Evolutionary conservation across 2,888 invertebrate genomes (phyloP).

Genomic region (Aleiodes leptofemur): DNA sequence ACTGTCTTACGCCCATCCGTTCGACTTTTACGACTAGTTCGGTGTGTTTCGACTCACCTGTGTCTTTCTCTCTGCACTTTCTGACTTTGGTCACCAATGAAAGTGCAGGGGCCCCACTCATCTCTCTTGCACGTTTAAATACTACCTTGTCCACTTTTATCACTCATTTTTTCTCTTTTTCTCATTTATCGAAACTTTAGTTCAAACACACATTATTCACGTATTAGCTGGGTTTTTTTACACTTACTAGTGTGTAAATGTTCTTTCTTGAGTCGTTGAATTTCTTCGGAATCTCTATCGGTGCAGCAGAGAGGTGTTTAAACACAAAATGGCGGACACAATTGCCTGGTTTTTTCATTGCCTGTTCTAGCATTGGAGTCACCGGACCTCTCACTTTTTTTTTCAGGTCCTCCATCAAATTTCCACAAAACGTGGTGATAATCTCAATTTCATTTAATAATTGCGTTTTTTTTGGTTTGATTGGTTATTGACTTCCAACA

Average conservation of each 20-base stretch:
- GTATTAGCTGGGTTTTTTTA: not conserved
- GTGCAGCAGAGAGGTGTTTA: not conserved
- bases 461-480: too few relatives aligned
- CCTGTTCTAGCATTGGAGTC: slow-evolving; percentile 33
- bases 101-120: slow-evolving; percentile 38
- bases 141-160: slow-evolving; percentile 7
- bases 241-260: not conserved
- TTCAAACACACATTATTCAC: not conserved
- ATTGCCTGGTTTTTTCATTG: slow-evolving; percentile 8
- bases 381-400: slow-evolving; percentile 46
- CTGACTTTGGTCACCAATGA: slow-evolving; percentile 34
- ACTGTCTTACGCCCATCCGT: slow-evolving; percentile 28
- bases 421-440: too few relatives aligned
- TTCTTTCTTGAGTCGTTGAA: not conserved
- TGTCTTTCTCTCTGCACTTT: slow-evolving; percentile 26
- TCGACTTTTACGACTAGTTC: slow-evolving; percentile 31
- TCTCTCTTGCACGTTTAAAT: not conserved
- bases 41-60: slow-evolving; percentile 11
- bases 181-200: not conserved
- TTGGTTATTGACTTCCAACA: too few relatives aligned
- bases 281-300: not conserved
- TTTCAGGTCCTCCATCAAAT: slow-evolving; percentile 29
- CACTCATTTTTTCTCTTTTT: not conserved
- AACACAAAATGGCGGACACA: slow-evolving; percentile 28
- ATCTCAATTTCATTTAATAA: too few relatives aligned